Percentiles rank a stretch among this genome's conserved stretches.
phyloP scores from a whole-genome alignment of 1,140 invertebrate genomes.

The Neodiprion fabricii region DNA sequence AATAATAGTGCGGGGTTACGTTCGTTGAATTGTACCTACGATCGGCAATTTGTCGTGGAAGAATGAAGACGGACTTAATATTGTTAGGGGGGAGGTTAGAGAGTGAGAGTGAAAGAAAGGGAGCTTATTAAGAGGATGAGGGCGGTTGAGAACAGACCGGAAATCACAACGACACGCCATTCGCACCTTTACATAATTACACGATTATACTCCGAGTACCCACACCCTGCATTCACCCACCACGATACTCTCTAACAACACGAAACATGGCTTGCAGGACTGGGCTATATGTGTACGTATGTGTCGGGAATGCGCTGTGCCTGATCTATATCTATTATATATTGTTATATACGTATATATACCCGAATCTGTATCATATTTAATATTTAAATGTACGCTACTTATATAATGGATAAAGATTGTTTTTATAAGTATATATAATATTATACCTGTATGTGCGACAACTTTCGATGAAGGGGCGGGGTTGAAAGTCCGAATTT shows the following conservation, averaged over 20 bases:
- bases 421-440: too few species aligned
- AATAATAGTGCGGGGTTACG: too few species aligned
- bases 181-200: neutral
- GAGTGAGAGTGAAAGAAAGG: neutral
- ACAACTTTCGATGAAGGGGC: too few species aligned
- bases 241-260: neutral
- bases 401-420: too few species aligned
- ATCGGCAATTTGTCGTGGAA: neutral
- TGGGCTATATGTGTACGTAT: neutral
- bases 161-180: neutral
- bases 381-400: too few species aligned
- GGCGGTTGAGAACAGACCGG: neutral
- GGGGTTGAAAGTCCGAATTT: too few species aligned
- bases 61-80: neutral
- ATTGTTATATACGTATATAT: too few species aligned
- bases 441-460: too few species aligned
- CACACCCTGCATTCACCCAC: neutral
- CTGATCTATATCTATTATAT: neutral
- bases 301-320: conserved; percentile 2
- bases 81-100: neutral
- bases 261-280: neutral
- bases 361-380: too few species aligned
- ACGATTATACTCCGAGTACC: neutral
- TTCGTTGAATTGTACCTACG: too few species aligned
- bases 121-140: neutral